Conservation (phyloP, 2,797 vertebrate species). For the Crypturellus tataupa region DNA sequence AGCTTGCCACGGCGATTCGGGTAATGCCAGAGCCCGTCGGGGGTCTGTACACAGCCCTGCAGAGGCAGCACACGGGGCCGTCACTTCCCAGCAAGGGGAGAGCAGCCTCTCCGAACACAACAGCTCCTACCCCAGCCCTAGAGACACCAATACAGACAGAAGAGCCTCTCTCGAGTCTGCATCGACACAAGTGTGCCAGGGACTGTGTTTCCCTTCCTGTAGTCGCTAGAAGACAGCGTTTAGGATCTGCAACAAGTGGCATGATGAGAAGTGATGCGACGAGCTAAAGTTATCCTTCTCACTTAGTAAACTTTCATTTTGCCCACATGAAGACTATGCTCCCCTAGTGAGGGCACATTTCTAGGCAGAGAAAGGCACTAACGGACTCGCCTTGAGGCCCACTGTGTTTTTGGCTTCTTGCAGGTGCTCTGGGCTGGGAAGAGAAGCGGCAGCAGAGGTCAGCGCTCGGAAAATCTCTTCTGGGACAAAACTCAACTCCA, state of each 20-base stretch:
- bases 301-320: neutral
- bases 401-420: slow-evolving; percentile 73
- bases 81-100: neutral
- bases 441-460: slow-evolving; percentile 72
- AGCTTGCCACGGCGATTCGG: slow-evolving; percentile 84
- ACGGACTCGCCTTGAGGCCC: slow-evolving; percentile 50
- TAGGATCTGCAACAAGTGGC: neutral
- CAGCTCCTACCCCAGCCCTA: neutral
- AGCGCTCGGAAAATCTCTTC: slow-evolving; percentile 86
- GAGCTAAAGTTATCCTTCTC: neutral
- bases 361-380: neutral
- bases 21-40: slow-evolving; percentile 89
- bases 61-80: neutral
- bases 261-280: rapidly evolving
- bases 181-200: neutral
- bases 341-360: rapidly evolving
- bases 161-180: too few relatives aligned
- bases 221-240: neutral
- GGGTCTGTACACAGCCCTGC: slow-evolving; percentile 81
- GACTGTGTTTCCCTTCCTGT: rapidly evolving
- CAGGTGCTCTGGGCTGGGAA: slow-evolving; percentile 59
- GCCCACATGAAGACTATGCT: rapidly evolving
- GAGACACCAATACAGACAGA: neutral
- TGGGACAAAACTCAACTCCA: slow-evolving; percentile 79
- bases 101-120: neutral